A percentile compares a stretch with the other conserved stretches of the same genome.
These are phyloP conservation scores for Seira musarum DNA, from an alignment of 2,888 invertebrate species.

Conservation along the genomic window DNA sequence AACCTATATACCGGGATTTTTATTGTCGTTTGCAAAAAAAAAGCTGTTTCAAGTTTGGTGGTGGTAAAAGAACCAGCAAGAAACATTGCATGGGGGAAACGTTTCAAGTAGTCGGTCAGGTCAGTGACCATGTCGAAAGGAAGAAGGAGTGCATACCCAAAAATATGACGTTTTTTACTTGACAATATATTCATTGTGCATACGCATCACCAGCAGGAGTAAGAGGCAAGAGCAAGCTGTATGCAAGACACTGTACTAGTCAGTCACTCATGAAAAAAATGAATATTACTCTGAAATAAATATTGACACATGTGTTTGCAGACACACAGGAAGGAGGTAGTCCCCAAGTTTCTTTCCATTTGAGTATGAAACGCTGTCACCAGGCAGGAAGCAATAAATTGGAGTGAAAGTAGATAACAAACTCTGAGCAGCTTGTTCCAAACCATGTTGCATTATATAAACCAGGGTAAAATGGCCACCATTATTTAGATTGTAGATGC, in stretches of 20 bases:
- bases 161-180: neutral
- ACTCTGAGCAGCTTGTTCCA: conserved; percentile 10
- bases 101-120: conserved; percentile 42
- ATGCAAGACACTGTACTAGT: neutral
- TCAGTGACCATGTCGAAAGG: conserved; percentile 54
- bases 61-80: no score
- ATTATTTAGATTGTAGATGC: neutral
- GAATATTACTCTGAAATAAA: conserved; percentile 36
- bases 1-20: neutral
- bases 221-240: neutral
- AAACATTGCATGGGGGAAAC: conserved; percentile 24
- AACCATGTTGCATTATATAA: no score
- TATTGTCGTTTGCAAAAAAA: neutral
- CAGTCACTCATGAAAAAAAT: neutral
- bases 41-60: neutral
- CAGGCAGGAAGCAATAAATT: conserved; percentile 36
- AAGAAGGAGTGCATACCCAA: neutral
- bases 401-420: conserved; percentile 42
- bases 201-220: neutral
- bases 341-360: conserved; percentile 1
- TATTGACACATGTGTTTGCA: conserved; percentile 49
- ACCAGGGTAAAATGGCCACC: neutral
- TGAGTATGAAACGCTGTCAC: conserved; percentile 6
- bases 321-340: conserved; percentile 30
- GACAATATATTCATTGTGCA: conserved; percentile 11